Evolutionary conservation across 2,113 vertebrate genomes (phyloP).

Genomic region (Potamarius usumacintae): DNA sequence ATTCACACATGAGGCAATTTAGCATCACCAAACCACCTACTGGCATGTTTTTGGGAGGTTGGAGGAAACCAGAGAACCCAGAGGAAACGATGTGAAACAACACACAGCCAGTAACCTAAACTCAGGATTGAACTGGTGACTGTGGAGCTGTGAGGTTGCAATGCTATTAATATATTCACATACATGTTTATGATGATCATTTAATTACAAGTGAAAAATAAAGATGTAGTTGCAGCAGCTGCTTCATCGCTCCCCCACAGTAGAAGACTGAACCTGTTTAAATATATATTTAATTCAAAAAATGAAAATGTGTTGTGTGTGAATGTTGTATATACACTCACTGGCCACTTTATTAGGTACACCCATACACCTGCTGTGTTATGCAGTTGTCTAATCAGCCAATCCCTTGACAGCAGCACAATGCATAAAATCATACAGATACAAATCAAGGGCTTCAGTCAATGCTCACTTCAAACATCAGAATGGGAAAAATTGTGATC

Average conservation of each 20-base stretch:
- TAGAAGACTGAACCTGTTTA: neutral
- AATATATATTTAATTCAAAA: neutral
- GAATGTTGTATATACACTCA: neutral
- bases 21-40: neutral
- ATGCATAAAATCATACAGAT: too few relatives aligned
- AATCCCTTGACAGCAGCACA: too few relatives aligned
- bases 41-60: neutral
- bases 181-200: neutral
- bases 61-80: neutral
- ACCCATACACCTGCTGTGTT: too few relatives aligned
- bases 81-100: constrained; percentile 2
- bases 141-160: neutral
- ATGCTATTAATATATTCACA: neutral
- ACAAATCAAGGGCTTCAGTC: too few relatives aligned
- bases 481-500: too few relatives aligned
- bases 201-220: neutral
- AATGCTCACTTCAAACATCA: too few relatives aligned
- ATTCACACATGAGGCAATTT: neutral
- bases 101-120: neutral
- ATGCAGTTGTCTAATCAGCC: too few relatives aligned
- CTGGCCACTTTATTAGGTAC: too few relatives aligned
- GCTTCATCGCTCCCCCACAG: neutral
- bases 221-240: too few relatives aligned
- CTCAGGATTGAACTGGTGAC: neutral
- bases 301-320: neutral